Evolutionary conservation across 1,140 invertebrate species (phyloP), one percentile per base, ranked within the genome.

Genomic region (Bombus waltoni): DNA sequence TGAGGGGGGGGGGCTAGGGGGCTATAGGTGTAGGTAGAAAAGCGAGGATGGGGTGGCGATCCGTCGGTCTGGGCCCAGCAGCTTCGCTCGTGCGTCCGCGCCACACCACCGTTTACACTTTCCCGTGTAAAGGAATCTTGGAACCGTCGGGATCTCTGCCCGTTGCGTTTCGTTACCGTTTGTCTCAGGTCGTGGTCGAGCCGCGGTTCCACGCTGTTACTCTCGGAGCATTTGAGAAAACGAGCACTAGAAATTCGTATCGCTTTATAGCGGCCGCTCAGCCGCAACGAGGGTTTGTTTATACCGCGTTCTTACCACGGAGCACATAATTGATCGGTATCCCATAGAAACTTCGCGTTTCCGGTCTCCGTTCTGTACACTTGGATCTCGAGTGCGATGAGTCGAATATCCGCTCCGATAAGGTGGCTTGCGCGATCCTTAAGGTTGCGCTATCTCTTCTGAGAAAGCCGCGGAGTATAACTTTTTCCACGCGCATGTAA

Each of bases 51-150:
- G 77, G 68, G 66, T 78, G 83, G 76, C 75, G 76, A 81, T 85
- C 83, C 76, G 76, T 85, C 70, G 81, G 65, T 81, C 77, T 66
- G 77, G 73, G 71, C 68, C 81, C 75, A 47, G 62, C 77, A 71
- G 62, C 66, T 76, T 72, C 70, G 85, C 76, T 85, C 83, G 88
- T 90, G 91, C 91, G 92, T 93, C 87, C 87, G 88, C 89, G 32
- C 65, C 65, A n/a, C 93, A 92, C 90, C 91, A 92, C 88, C 93
- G 93, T 92, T 94, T 94, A 93, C 92, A 93, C 93, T 93, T 93
- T 92, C 90, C 90, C 91, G 91, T 92, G 88, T 82, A 91, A 80
- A 88, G 84, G 80, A 85, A 75, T 70, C 81, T 86, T 71, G 81
- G 42, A 74, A 85, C 73, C 59, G 71, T 82, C 74, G 86, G 77